A percentile compares a stretch with the other conserved stretches of the same genome.
Evolutionary conservation across 2,113 vertebrate genomes (phyloP).

Genomic region (Malurus elegans): DNA sequence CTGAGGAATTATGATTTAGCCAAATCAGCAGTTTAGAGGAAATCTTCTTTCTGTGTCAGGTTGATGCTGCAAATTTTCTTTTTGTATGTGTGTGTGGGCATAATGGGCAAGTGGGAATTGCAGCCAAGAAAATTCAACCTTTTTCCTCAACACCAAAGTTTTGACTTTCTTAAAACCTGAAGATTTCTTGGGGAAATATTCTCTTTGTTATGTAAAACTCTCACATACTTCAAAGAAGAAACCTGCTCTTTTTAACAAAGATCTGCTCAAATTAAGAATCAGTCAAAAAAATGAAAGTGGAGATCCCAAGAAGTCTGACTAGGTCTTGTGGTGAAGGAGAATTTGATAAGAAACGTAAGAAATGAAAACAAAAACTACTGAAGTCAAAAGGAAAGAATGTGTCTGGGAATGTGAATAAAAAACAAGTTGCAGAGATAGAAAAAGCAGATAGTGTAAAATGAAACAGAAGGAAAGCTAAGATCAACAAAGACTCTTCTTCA

Average conservation of each 20-base stretch:
- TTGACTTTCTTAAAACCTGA: neutral
- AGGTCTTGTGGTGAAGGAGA: neutral
- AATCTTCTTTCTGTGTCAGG: neutral
- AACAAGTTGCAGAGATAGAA: neutral
- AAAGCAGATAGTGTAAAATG: neutral
- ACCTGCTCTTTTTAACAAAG: neutral
- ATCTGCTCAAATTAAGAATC: neutral
- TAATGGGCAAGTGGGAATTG: neutral
- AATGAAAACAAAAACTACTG: neutral
- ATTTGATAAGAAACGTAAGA: neutral
- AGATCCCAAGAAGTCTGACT: neutral
- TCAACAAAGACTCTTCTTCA: neutral
- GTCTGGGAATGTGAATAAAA: neutral
- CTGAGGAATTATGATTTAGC: neutral
- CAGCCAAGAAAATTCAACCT: neutral
- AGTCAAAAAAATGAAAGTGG: neutral
- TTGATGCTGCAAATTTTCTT: neutral
- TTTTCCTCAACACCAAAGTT: neutral
- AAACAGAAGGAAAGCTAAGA: neutral
- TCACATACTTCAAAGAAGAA: neutral
- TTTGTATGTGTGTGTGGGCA: neutral
- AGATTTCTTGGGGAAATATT: neutral
- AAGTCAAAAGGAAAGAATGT: neutral
- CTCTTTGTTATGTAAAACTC: neutral
- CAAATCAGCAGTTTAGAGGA: neutral